phyloP scores from a whole-genome alignment of 1,140 invertebrate genomes.

The Lasaia peninsularis region DNA sequence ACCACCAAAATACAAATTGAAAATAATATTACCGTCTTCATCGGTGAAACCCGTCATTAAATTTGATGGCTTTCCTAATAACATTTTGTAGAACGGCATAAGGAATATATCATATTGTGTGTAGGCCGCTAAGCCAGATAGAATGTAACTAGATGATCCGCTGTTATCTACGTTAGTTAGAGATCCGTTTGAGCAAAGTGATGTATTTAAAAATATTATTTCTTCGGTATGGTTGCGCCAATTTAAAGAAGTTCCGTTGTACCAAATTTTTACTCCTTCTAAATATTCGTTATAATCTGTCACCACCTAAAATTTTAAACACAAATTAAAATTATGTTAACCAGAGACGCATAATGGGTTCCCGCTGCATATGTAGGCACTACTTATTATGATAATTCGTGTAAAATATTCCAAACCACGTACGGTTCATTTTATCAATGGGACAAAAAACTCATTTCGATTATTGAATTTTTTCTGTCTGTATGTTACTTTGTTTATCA shows the following conservation, averaged over 20 bases:
- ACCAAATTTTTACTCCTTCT: constrained; percentile 96
- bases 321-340: background rate
- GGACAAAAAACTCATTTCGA: too few species aligned
- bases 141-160: constrained; percentile 77
- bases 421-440: constrained; percentile 2
- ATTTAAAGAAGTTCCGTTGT: constrained; percentile 75
- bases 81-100: constrained; percentile 86
- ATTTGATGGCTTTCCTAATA: constrained; percentile 88
- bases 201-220: constrained; percentile 42
- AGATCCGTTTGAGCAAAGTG: constrained; percentile 69
- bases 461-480: too few species aligned
- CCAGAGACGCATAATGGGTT: too few species aligned
- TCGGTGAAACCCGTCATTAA: constrained; percentile 83
- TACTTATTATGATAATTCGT: too few species aligned
- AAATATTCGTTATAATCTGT: constrained; percentile 80
- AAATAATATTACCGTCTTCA: constrained; percentile 82
- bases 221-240: constrained; percentile 61
- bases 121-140: constrained; percentile 84
- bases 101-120: constrained; percentile 87
- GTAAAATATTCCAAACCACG: too few species aligned
- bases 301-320: constrained; percentile 57
- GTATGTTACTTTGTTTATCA: too few species aligned
- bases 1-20: constrained; percentile 8
- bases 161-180: constrained; percentile 81
- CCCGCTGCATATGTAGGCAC: too few species aligned